A percentile compares a stretch with the other conserved stretches of the same genome.
Evolutionary conservation across 2,113 vertebrate genomes (phyloP).

Genomic region (Caretta caretta): DNA sequence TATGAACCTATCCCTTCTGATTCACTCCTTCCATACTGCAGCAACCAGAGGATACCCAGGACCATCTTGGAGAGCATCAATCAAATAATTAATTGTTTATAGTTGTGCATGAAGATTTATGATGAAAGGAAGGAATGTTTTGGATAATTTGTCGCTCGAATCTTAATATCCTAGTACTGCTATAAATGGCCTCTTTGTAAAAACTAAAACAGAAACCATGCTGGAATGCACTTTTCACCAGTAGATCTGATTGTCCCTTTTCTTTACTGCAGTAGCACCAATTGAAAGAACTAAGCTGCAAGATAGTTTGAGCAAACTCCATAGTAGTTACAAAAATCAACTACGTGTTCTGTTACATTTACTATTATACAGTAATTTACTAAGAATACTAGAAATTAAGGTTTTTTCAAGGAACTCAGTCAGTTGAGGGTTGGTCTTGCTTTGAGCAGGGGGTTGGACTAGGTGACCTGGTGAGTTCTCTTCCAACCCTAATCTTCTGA

Average conservation of each 20-base stretch:
- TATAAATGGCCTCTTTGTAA: not conserved
- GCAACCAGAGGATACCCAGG: not conserved
- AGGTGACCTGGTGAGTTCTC: too few relatives aligned
- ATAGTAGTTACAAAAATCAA: not conserved
- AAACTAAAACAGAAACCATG: not conserved
- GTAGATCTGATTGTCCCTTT: not conserved
- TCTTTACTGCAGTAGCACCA: not conserved
- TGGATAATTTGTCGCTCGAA: not conserved
- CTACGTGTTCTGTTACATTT: not conserved
- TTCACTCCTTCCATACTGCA: fast-evolving
- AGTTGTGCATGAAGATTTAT: not conserved
- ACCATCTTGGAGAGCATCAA: not conserved
- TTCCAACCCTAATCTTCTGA: too few relatives aligned
- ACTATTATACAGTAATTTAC: slow-evolving; percentile 21
- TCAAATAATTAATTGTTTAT: not conserved
- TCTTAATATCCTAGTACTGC: not conserved
- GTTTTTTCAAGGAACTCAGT: slow-evolving; percentile 12
- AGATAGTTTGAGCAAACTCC: not conserved
- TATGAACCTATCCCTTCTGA: not conserved
- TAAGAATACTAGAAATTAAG: not conserved
- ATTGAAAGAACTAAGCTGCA: not conserved
- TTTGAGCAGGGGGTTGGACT: too few relatives aligned
- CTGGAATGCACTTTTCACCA: not conserved
- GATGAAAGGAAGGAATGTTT: not conserved
- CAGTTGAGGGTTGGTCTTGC: too few relatives aligned